Percentiles rank a stretch among this genome's conserved stretches.
Conservation (phyloP, 2,797 vertebrate species). For the Chiropotes sagulatus region DNA sequence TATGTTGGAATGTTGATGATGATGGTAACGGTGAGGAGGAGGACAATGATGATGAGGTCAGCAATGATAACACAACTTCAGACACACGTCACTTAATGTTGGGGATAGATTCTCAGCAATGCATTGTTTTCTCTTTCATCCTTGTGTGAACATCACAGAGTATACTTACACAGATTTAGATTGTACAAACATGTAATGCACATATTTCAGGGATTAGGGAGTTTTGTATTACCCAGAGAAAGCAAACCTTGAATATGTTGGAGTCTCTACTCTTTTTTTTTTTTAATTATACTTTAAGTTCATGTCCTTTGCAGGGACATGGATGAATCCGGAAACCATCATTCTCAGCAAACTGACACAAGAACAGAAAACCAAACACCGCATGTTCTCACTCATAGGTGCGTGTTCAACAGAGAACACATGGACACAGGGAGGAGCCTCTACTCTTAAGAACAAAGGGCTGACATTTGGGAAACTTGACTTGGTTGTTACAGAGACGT, state of each 20-base stretch:
- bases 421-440: not conserved
- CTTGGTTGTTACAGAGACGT: not conserved
- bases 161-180: not conserved
- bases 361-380: too few species aligned
- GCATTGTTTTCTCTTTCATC: not conserved
- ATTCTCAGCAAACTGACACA: too few species aligned
- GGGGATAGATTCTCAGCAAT: not conserved
- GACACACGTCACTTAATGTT: not conserved
- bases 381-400: too few species aligned
- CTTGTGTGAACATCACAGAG: not conserved
- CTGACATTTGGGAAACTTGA: not conserved
- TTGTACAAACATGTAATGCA: not conserved
- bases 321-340: too few species aligned
- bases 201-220: not conserved
- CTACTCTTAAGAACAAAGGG: not conserved
- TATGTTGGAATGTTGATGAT: not conserved
- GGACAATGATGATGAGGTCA: not conserved
- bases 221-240: not conserved
- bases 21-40: accelerated
- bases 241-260: not conserved
- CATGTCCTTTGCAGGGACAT: too few species aligned
- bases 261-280: not conserved
- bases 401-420: too few species aligned
- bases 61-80: not conserved
- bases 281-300: too few species aligned